Conservation (phyloP, 1,140 invertebrate genomes). For the Chironomus tepperi region DNA sequence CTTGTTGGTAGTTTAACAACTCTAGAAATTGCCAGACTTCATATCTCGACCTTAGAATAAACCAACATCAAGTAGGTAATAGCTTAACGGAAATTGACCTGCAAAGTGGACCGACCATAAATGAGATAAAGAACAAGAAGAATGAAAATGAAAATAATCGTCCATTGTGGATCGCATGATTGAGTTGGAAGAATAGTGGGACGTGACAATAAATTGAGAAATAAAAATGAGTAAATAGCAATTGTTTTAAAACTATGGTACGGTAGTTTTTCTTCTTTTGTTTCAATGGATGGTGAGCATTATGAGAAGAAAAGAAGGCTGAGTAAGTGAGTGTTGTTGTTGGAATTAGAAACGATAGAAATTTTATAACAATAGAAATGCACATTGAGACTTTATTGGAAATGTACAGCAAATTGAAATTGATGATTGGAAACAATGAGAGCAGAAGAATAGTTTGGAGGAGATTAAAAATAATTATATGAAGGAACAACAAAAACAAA, state of each 20-base stretch:
- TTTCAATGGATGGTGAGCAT: not conserved
- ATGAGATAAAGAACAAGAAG: too few relatives aligned
- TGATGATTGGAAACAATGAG: not conserved
- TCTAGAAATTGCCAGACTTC: too few relatives aligned
- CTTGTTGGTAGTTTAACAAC: too few relatives aligned
- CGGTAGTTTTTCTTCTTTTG: not conserved
- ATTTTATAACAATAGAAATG: not conserved
- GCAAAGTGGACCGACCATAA: too few relatives aligned
- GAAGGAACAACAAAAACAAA: too few relatives aligned
- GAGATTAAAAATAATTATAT: not conserved
- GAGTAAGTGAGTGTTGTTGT: too few relatives aligned
- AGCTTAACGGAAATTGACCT: slow-evolving; percentile 1
- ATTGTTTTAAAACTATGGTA: not conserved
- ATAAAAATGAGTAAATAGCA: not conserved
- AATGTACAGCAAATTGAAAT: not conserved
- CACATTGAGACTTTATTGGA: not conserved
- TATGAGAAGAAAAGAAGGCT: not conserved
- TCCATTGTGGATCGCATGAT: slow-evolving; percentile 2
- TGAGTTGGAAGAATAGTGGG: not conserved
- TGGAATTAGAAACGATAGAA: not conserved
- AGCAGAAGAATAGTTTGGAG: not conserved
- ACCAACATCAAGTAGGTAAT: too few relatives aligned
- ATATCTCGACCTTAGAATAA: too few relatives aligned
- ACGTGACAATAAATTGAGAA: slow-evolving; percentile 20
- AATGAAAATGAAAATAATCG: not conserved